Evolutionary conservation across 1,140 invertebrate species (phyloP), one percentile per base, ranked within the genome.

Genomic region (Homarus americanus): DNA sequence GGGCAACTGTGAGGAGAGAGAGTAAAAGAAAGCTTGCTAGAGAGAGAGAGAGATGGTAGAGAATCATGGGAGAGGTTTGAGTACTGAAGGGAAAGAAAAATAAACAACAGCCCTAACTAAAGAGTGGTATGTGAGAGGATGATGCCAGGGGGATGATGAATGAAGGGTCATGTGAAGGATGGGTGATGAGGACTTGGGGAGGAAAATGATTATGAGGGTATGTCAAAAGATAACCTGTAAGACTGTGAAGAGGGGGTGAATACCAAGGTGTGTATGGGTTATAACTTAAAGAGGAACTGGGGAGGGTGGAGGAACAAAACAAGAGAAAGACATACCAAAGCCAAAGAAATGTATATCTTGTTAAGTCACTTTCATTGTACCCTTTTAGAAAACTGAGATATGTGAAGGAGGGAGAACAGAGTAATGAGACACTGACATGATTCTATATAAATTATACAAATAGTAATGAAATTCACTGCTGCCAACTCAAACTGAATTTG

Each of bases 361-460:
- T 79, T 79, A 79, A 44, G 76, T 79, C 76, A 79, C 76, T 79
- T 28, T 79, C 76, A 79, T 79, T 79, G 76, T 79, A 79, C 76
- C 76, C 17, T 79, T 79, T 44, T 79, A 79, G 76, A 44, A 44
- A 79, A 79, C 20, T 49, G 20, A 79, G 76, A 28, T 28, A 44
- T 79, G 76, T 5, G n/a, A 44, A n/a, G 32, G 5, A 73, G 15
- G 15, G 15, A 32, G 28, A 28, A 79, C 9, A 44, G 44, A 49
- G 17, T 3, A 24, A 44, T 44, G 5, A 76, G 40, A 49, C n/a
- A 28, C n/a, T n/a, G 44, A 32, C 17, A 24, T 44, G 40, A 79
- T 79, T 79, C 36, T 79, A 44, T 15, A 79, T 76, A 76, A 76
- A 28, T 49, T 79, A 79, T 41, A 49, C 40, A 79, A 44, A 79